These are phyloP conservation scores for Tipula helvola DNA, from an alignment of 2,888 invertebrate genomes.

Conservation along the genomic window DNA sequence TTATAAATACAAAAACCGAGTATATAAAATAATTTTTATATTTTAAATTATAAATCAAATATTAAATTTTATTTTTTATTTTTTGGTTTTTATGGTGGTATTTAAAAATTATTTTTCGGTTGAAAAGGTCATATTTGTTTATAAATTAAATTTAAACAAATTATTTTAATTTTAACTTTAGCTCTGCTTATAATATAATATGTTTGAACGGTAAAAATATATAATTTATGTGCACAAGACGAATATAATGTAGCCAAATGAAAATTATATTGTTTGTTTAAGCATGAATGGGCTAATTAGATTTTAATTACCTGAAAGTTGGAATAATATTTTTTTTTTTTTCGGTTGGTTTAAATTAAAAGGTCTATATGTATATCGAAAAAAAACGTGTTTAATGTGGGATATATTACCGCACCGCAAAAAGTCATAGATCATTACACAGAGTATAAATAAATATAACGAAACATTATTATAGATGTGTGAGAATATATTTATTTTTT, in stretches of 20 bases:
- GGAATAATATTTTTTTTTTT: not conserved
- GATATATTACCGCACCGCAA: not conserved
- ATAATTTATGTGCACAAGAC: not conserved
- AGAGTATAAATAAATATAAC: not conserved
- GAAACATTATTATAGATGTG: no score
- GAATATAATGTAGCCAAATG: not conserved
- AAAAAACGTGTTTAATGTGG: not conserved
- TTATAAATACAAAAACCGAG: not conserved
- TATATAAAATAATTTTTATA: not conserved
- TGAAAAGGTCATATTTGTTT: not conserved
- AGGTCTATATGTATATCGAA: not conserved
- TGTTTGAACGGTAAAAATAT: not conserved
- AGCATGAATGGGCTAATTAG: not conserved
- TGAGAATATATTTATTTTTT: not conserved
- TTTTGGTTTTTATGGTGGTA: not conserved
- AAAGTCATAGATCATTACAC: not conserved
- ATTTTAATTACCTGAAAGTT: slow-evolving; percentile 4
- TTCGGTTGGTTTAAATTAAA: not conserved
- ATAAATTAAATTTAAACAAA: not conserved
- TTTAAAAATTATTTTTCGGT: not conserved
- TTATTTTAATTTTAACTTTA: not conserved
- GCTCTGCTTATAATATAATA: not conserved
- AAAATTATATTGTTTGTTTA: not conserved
- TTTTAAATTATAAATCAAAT: not conserved
- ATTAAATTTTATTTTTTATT: no score